Percentiles rank a stretch among this genome's conserved stretches.
Evolutionary conservation across 2,888 invertebrate genomes (phyloP).

Genomic region (Hirtodrosophila histrioides): DNA sequence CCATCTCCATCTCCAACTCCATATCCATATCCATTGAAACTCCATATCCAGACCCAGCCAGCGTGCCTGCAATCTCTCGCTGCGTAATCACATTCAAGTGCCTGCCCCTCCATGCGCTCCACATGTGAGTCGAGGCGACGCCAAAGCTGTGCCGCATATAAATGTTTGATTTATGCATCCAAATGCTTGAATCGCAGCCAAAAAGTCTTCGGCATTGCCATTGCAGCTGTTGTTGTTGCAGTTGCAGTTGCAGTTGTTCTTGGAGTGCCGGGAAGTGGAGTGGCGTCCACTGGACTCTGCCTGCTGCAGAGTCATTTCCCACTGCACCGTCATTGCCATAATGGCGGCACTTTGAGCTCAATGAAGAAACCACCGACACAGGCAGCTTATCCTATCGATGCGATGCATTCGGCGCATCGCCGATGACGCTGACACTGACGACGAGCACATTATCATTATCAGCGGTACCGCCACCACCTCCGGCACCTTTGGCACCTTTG

Average conservation of each 20-base stretch:
- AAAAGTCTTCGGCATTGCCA: slow-evolving; percentile 75
- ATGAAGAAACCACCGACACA: slow-evolving; percentile 40
- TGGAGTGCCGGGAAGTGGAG: slow-evolving; percentile 22
- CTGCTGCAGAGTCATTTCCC: slow-evolving; percentile 27
- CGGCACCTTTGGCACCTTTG: slow-evolving; percentile 19
- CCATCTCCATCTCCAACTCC: slow-evolving; percentile 13
- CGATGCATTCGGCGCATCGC: slow-evolving; percentile 60
- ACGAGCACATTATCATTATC: slow-evolving; percentile 76
- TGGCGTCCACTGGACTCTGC: slow-evolving; percentile 38
- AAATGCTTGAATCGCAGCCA: slow-evolving; percentile 82
- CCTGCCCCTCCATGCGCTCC: slow-evolving; percentile 49
- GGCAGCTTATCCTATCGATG: slow-evolving; percentile 63
- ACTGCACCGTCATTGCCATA: slow-evolving; percentile 43
- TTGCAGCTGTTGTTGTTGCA: slow-evolving; percentile 54
- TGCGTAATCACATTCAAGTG: slow-evolving; percentile 80
- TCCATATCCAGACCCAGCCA: slow-evolving; percentile 39
- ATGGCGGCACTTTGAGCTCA: slow-evolving; percentile 78
- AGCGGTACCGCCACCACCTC: slow-evolving; percentile 37
- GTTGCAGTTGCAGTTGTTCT: slow-evolving; percentile 36
- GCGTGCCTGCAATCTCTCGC: slow-evolving; percentile 74
- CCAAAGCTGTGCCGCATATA: slow-evolving; percentile 78
- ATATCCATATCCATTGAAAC: slow-evolving; percentile 8
- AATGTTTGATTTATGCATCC: slow-evolving; percentile 82
- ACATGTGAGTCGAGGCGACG: slow-evolving; percentile 72
- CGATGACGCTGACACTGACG: slow-evolving; percentile 43